Conservation (phyloP, 1,140 invertebrate genomes). For the Gonioctena quinquepunctata region DNA sequence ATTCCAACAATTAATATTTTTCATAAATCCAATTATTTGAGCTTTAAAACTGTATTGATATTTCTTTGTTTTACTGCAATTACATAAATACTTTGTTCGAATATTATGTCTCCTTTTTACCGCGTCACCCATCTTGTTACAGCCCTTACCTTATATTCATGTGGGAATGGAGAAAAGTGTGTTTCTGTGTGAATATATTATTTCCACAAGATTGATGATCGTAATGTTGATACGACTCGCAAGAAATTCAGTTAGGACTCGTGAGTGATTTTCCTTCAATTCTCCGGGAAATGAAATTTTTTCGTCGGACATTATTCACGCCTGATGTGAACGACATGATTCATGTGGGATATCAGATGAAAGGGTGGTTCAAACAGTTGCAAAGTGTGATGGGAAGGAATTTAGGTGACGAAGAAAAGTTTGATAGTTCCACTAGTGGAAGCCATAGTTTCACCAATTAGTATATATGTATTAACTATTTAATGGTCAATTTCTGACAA, state of each 20-base stretch:
- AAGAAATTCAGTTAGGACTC: not conserved
- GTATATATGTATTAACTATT: no score
- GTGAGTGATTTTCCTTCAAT: constrained; percentile 3
- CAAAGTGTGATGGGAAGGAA: not conserved
- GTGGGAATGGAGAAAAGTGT: not conserved
- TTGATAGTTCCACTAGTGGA: no score
- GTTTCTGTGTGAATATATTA: constrained; percentile 4
- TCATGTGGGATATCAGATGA: not conserved
- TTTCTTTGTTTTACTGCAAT: no score
- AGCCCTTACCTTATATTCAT: not conserved
- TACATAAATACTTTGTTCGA: no score
- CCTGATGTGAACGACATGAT: not conserved
- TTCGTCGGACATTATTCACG: not conserved
- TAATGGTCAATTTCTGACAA: no score
- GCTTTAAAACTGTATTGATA: no score
- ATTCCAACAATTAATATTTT: no score
- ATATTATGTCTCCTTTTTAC: no score
- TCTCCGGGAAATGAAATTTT: not conserved
- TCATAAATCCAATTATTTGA: no score
- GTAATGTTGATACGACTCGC: not conserved
- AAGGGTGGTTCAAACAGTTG: not conserved
- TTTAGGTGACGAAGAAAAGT: no score
- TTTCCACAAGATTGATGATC: constrained; percentile 5
- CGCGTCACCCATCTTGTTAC: no score
- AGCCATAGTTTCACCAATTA: no score